Evolutionary conservation across 2,113 vertebrate species (phyloP).

Genomic region (Crypturellus undulatus): DNA sequence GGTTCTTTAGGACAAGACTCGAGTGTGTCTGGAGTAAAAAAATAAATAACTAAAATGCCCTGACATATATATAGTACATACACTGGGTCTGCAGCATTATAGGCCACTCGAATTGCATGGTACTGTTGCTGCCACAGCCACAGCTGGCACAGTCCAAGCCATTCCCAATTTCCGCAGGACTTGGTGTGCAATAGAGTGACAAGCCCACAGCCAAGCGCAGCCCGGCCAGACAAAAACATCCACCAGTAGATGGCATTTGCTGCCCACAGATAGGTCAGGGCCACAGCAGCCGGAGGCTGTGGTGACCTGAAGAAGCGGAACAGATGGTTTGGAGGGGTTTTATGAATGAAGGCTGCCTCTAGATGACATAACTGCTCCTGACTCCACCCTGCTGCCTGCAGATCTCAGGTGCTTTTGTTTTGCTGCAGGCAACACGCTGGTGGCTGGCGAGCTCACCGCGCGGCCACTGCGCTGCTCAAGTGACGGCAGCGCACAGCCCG

Average conservation of each 20-base stretch:
- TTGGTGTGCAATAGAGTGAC: no score
- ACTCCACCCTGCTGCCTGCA: conserved; percentile 41
- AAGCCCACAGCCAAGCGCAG: no score
- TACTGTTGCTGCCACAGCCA: rapidly evolving
- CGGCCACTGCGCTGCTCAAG: not conserved
- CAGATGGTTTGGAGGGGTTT: not conserved
- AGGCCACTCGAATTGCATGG: rapidly evolving
- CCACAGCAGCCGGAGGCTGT: not conserved
- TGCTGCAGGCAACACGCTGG: not conserved
- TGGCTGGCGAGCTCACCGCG: not conserved
- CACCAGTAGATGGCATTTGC: conserved; percentile 51
- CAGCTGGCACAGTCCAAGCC: not conserved
- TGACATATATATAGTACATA: rapidly evolving
- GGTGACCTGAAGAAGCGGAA: not conserved
- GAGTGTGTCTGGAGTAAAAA: not conserved
- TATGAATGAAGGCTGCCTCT: conserved; percentile 31
- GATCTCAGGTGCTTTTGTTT: not conserved
- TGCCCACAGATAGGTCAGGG: not conserved
- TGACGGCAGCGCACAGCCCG: not conserved
- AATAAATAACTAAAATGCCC: not conserved
- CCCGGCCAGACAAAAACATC: no score
- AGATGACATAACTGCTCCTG: not conserved
- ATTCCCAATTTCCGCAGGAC: not conserved
- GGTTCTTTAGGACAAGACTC: not conserved
- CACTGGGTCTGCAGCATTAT: rapidly evolving